These are phyloP conservation scores for Panurus biarmicus DNA, from an alignment of 2,113 vertebrate species.

Conservation along the genomic window DNA sequence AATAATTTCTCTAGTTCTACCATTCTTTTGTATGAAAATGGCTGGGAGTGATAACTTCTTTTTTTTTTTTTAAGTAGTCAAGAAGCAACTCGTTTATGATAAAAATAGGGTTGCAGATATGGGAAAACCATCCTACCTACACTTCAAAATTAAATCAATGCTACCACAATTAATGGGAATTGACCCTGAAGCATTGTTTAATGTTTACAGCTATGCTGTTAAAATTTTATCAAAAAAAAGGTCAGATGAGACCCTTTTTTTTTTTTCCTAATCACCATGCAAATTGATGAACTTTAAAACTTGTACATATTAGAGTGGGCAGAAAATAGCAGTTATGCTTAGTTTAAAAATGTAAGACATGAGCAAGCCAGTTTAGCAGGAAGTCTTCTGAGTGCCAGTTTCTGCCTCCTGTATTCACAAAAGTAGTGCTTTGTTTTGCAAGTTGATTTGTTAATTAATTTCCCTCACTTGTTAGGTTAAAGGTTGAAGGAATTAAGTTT, in stretches of 20 bases:
- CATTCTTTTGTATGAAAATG: not conserved
- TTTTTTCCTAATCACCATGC: not conserved
- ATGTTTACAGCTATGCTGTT: not conserved
- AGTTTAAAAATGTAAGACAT: not conserved
- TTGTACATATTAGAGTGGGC: not conserved
- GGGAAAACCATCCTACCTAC: not conserved
- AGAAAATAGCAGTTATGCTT: not conserved
- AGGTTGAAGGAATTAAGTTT: not conserved
- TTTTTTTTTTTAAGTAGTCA: not conserved
- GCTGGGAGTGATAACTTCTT: not conserved
- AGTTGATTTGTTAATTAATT: constrained; percentile 31
- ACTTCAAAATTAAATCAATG: not conserved
- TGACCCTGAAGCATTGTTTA: not conserved
- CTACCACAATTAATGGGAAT: not conserved
- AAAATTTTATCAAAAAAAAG: not conserved
- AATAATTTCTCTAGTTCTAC: not conserved
- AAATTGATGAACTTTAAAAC: not conserved
- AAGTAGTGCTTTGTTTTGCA: not conserved
- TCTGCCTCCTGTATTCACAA: not conserved
- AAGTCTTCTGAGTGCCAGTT: constrained; percentile 1
- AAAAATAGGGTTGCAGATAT: not conserved
- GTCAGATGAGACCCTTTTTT: not conserved
- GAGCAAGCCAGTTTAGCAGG: constrained; percentile 31
- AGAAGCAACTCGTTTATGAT: not conserved
- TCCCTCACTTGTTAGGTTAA: not conserved